Base-by-base conservation (phyloP, 1,140 invertebrate species). In the Lasaia peninsularis region DNA sequence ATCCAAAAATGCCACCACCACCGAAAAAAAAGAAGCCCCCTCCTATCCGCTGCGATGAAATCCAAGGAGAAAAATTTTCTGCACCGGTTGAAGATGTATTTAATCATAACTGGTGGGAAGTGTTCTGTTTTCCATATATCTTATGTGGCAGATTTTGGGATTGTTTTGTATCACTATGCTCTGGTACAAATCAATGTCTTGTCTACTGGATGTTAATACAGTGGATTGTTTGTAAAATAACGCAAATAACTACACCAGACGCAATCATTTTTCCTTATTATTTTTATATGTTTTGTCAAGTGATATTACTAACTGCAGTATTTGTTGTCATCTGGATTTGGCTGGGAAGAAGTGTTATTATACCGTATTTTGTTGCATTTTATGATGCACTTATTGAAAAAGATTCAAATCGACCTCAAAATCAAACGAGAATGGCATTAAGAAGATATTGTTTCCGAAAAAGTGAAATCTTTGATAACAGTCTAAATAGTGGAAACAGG, bases 51-150 rank as follows among this genome's bases (percentile, higher is more conserved):
- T 84, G 80, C 16, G 71, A 80, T 56, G 63, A 73, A 52, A 40
- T 75, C 0, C 63, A 79, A 56, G 69, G 71, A 0, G 70, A 79
- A 68, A 55, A 71, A 20, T 83, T 80, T 63, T 67, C 69, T 40
- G 67, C 78, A 0, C 72, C 71, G 20, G 63, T 68, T 5, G 75
- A 83, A 37, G 78, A 84, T 44, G 69, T 78, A 2, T 75, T 80
- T 33, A 58, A 58, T 40, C 79, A 73, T 52, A 80, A 86, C 28
- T 85, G 82, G 80, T 80, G 75, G 68, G 80, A 85, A 62, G 71
- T 86, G n/a, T 81, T 83, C 16, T 88, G 81, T 59, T 86, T 83
- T 49, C 85, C 85, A 0, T 88, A 88, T 28, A 80, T 86, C 44
- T 35, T 88, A 28, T 86, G 80, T 50, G 62, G 74, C 1, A 63